Base-by-base conservation (phyloP, 2,888 invertebrate species). In the Melanostoma mellinum region DNA sequence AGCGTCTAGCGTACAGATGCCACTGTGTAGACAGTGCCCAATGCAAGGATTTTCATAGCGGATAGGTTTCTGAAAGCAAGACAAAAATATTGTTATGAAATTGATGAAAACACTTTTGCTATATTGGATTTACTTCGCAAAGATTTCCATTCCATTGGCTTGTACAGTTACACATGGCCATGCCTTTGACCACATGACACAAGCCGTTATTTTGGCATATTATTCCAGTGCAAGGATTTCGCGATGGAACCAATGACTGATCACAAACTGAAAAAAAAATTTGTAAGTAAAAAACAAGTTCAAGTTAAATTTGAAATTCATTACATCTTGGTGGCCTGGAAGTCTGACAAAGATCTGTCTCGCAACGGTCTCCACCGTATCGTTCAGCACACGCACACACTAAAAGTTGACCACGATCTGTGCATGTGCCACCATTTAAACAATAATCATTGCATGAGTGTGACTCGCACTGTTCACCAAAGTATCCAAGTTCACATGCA, bases 31-130 rank as follows among this genome's bases (percentile, higher is more conserved):
- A 86, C 94, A 94, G 77, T 91, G 91, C 44, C 91, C 91, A 6
- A 89, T 89, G 90, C 95, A 95, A 0, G 94, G 93, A 91, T 94
- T 94, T 87, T 93, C 93, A 86, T 93, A 92, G 0, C 93, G 93
- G 74, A 94, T 92, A 88, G 93, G 93, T 81, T 89, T 88, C 88
- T 91, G 73, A 6, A 88, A 86, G 56, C n/a, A 53, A 20, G 20
- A 40, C 33, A 36, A 38, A 33, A 46, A 10, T n/a, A 53, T 55
- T 42, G 40, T 8, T 35, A 6, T 6, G 5, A 6, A 55, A 50
- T 10, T 4, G 6, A 20, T 38, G 44, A 4, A 40, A 30, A 33
- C 8, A n/a, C 20, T 40, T 76, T 68, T 33, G 3, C 36, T 5
- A 52, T 35, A 8, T 35, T 3, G 1, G 35, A 9, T 35, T 52